Base-by-base conservation (phyloP, 2,888 invertebrate genomes). In the Pomacea canaliculata region DNA sequence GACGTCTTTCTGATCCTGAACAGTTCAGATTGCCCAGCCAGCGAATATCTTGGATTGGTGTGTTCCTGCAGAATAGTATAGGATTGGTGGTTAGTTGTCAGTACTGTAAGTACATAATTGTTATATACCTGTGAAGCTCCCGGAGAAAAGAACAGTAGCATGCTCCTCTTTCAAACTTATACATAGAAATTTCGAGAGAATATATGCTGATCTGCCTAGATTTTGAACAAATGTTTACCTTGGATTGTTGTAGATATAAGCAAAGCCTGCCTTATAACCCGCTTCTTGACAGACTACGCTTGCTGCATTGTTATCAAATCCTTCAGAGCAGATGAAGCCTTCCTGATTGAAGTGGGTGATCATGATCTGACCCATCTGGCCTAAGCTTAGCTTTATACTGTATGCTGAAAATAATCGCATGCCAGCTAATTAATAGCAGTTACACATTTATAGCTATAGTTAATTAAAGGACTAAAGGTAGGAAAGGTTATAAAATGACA, bases 11-110 rank as follows among this genome's bases (percentile, higher is more conserved):
- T 2, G 76, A 70, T 7, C 87, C 86, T 8, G 73, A 81, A 78
- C 87, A 87, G n/a, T 77, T 78, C 9, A 85, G 76, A 23, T 84
- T 82, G 7, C 76, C 76, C 63, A 84, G 63, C 86, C 86, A 86
- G 7, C 83, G 79, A 23, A 86, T 73, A 19, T 84, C 81, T 16
- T 71, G 71, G 23, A 13, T 13, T 71, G 59, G 12, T 12, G 9
- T 23, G 56, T 2, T 12, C 13, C 69, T 51, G 51, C 10, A 56
- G 10, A 56, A 13, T 56, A 8, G 3, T 37, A 37, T 5, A 37
- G 4, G 37, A 37, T 37, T 37, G 23, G 23, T 23, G 23, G 23
- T 23, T 23, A 23, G 0, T 37, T 37, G 37, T 37, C 37, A 37
- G 1, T 37, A 37, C 1, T 37, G 37, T 37, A 37, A 37, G 5